These are phyloP conservation scores for Poeciliopsis presidionis DNA, from an alignment of 2,797 vertebrate genomes.

Conservation along the genomic window DNA sequence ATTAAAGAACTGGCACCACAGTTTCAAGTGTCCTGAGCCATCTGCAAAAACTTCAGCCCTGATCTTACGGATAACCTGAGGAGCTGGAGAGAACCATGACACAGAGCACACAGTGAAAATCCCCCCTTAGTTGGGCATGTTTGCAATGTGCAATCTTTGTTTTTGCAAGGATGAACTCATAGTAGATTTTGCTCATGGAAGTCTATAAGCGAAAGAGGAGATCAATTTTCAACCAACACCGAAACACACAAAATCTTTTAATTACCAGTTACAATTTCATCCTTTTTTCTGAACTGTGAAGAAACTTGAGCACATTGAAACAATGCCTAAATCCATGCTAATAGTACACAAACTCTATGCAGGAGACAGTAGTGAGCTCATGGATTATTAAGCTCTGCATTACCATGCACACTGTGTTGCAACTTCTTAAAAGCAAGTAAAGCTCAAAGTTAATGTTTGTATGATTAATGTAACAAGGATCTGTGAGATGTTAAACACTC, in stretches of 20 bases:
- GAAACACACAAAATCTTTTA: neutral
- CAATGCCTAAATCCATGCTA: neutral
- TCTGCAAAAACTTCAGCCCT: constrained; percentile 90
- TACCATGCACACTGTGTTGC: neutral
- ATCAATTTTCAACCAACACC: neutral
- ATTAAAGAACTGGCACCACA: constrained; percentile 99
- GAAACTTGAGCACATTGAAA: neutral
- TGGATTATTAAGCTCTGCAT: neutral
- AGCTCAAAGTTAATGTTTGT: neutral
- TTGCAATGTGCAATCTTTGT: neutral
- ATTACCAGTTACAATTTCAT: neutral
- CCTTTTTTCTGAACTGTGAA: neutral
- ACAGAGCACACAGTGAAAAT: constrained; percentile 25
- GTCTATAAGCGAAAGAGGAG: neutral
- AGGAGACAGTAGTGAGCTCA: neutral
- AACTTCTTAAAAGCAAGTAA: neutral
- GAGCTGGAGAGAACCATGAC: constrained; percentile 78
- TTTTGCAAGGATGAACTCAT: neutral
- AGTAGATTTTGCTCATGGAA: neutral
- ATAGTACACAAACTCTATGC: neutral
- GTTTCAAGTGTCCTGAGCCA: constrained; percentile 90
- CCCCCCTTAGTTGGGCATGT: neutral
- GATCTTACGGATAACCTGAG: constrained; percentile 96
- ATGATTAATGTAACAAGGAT: neutral
- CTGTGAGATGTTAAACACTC: neutral